Conservation (phyloP, 2,888 invertebrate genomes). For the Zeuzera pyrina region DNA sequence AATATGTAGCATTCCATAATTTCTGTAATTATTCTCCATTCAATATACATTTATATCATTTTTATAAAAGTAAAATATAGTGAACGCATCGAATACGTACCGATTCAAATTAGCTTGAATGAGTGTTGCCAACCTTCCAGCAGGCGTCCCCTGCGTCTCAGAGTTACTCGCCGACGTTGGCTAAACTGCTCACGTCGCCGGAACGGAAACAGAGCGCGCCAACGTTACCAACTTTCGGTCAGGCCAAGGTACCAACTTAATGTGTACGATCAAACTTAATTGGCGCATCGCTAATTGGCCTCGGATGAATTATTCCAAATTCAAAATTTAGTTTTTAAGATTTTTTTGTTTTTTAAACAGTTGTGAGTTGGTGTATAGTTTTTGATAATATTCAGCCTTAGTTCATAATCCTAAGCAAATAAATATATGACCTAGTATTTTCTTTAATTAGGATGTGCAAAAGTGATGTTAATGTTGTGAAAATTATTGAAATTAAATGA, state of each 20-base stretch:
- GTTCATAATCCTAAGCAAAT: too few species aligned
- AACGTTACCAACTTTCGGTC: slow-evolving; percentile 65
- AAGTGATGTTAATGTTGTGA: too few species aligned
- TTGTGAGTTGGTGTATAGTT: too few species aligned
- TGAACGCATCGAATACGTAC: slow-evolving; percentile 17
- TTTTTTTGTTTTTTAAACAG: slow-evolving; percentile 23
- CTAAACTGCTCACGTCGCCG: slow-evolving; percentile 82
- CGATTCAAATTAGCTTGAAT: slow-evolving; percentile 51
- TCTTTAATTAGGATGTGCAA: too few species aligned
- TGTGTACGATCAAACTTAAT: slow-evolving; percentile 44
- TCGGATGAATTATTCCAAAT: slow-evolving; percentile 61
- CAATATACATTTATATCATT: not conserved
- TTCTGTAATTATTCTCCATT: not conserved
- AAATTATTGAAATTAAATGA: too few species aligned
- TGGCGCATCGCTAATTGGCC: slow-evolving; percentile 69
- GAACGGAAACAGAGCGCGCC: slow-evolving; percentile 62
- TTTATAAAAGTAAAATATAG: not conserved
- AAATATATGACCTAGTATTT: too few species aligned
- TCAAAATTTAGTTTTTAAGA: slow-evolving; percentile 65
- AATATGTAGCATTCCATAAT: not conserved
- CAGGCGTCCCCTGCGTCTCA: slow-evolving; percentile 70
- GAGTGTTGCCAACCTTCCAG: slow-evolving; percentile 71
- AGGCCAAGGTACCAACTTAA: slow-evolving; percentile 66
- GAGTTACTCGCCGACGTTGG: slow-evolving; percentile 86
- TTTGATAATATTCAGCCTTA: too few species aligned